Base-by-base conservation (phyloP, 2,113 vertebrate genomes). In the Psephotus haematonotus region DNA sequence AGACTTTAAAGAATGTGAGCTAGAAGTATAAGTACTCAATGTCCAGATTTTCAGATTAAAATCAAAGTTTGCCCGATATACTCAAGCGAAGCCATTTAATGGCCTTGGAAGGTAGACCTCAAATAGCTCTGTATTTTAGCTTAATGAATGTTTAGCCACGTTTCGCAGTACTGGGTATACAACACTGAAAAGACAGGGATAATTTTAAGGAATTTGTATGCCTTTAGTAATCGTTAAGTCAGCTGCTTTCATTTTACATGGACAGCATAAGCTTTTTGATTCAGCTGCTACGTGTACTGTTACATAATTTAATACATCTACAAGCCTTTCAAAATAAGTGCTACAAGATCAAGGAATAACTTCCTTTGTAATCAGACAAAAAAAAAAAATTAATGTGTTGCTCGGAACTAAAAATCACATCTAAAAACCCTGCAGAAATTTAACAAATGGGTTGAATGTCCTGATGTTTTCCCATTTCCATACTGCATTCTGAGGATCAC, bases 371-470 rank as follows among this genome's bases (percentile, higher is more conserved):
- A 90, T 83, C 93, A 97, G 90, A 95, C 82, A 59, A 77, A 76
- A 92, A 86, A 92, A 86, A 39, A 76, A 50, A 70, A 64, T 82
- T 64, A 29, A 24, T 35, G 1, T 81, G 52, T 88, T 89, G 88
- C 78, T 95, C 16, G 22, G 90, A 96, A 94, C 78, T 82, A 86
- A 96, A 96, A 97, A 93, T 46, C 70, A 72, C 10, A 25, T 86
- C 88, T 92, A 44, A 84, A 92, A 81, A 93, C 41, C 14, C 78
- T 60, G 57, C 80, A 92, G 94, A 97, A 97, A 97, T 97, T 96
- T 97, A 96, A 93, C 90, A 84, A 62, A 90, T 86, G 90, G 72
- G 68, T 80, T 91, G 89, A 97, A 95, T 60, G 69, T 59, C 87
- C 95, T 86, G 47, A 67, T 68, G 46, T 91, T 94, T 88, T 88